Conservation (phyloP, 2,888 invertebrate species). For the Andrena marginata region DNA sequence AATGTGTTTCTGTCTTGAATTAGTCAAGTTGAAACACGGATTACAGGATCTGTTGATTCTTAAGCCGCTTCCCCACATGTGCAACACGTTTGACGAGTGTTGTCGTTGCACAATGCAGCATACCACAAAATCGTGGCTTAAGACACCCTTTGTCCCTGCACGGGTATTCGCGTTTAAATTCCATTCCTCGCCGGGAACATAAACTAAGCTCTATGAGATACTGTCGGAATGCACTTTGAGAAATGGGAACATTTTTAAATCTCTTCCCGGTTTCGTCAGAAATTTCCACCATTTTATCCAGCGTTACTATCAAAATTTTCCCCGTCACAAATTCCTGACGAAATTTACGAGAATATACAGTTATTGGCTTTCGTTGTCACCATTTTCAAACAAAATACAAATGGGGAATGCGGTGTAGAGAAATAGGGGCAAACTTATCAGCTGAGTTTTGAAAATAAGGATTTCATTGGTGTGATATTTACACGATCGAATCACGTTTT, state of each 20-base stretch:
- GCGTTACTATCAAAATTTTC: neutral
- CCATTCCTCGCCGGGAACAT: neutral
- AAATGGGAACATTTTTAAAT: neutral
- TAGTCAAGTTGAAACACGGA: neutral
- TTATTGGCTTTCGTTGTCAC: no score
- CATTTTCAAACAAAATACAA: neutral
- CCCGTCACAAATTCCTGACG: no score
- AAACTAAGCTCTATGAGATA: neutral
- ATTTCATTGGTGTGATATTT: neutral
- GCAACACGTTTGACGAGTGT: neutral
- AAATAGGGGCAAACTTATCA: neutral
- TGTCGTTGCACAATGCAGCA: neutral
- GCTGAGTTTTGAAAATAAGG: neutral
- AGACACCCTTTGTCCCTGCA: neutral
- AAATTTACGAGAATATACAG: no score
- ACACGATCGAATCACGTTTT: neutral
- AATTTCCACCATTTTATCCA: neutral
- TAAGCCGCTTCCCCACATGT: neutral
- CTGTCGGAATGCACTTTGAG: neutral
- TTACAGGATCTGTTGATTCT: neutral
- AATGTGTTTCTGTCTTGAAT: no score
- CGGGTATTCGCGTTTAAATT: neutral
- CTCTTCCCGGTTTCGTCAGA: neutral
- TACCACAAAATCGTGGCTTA: neutral
- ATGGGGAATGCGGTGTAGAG: no score